Base-by-base conservation (phyloP, 1,140 invertebrate genomes). In the Drosophila yakuba region DNA sequence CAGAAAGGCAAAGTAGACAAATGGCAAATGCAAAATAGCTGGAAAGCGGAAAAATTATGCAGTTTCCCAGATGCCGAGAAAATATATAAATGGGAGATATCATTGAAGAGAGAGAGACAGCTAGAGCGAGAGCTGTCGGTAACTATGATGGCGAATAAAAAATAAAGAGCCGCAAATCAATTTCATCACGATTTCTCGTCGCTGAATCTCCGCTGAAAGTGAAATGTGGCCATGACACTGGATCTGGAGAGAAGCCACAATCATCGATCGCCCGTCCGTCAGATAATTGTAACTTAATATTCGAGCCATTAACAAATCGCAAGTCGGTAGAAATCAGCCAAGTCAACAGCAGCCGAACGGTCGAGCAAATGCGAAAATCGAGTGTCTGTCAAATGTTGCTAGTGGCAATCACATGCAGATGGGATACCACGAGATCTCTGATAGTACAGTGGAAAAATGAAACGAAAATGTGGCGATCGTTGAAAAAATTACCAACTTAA, bases 181-280 rank as follows among this genome's bases (percentile, higher is more conserved):
- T 86, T 86, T 86, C 84, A 88, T 88, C 83, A 86, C 83, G 83
- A 86, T 86, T 86, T 86, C 83, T 79, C 78, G 71, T 82, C 85
- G 83, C 74, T 48, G 61, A 62, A 67, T 83, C 69, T 75, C 80
- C 81, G 82, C 64, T 79, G 83, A 86, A 86, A 88, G 83, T 86
- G 83, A 86, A 86, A 88, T 86, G 83, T 82, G 83, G 76, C 83
- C 83, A 77, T 82, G 84, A 78, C 83, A 88, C 69, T 88, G 83
- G 75, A 36, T 47, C 12, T 15, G 32, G 48, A 32, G 47, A 32
- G 60, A 25, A 62, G 54, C 54, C 60, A 2, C 73, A 57, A 47
- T 50, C 62, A 84, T 77, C 73, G 73, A 50, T 78, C 51, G 55
- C 55, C 50, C 50, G 63, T 60, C 73, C 48, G 55, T 41, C 61